A percentile compares a stretch with the other conserved stretches of the same genome.
phyloP scores from a whole-genome alignment of 2,113 vertebrate species.

The Thermophis baileyi region DNA sequence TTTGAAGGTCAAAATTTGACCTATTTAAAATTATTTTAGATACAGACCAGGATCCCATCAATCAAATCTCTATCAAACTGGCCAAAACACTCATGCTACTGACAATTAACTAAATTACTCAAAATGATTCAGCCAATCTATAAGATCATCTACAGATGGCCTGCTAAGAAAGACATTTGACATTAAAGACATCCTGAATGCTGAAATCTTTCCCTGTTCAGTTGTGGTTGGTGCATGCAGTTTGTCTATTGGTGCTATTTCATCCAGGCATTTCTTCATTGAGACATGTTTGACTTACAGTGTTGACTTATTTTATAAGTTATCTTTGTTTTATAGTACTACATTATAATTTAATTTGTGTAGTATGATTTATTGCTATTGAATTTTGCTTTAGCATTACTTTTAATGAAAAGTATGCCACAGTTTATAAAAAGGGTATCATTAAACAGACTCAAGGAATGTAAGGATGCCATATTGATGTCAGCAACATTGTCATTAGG shows the following conservation, averaged over 20 bases:
- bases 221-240: background rate
- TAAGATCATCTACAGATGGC: background rate
- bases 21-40: background rate
- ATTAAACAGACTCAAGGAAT: background rate
- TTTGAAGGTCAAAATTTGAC: background rate
- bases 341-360: background rate
- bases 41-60: background rate
- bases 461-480: background rate
- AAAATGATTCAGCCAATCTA: background rate
- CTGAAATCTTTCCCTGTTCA: background rate
- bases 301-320: background rate
- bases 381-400: background rate
- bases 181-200: background rate
- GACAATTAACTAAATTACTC: background rate
- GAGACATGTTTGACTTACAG: background rate
- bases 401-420: background rate
- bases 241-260: background rate
- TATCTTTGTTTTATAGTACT: background rate
- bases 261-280: background rate
- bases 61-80: background rate
- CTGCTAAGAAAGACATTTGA: background rate
- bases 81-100: fast-evolving
- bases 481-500: background rate
- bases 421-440: background rate
- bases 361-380: background rate